phyloP scores from a whole-genome alignment of 92 coral and sea anemone genomes.

The Micromussa lordhowensis region DNA sequence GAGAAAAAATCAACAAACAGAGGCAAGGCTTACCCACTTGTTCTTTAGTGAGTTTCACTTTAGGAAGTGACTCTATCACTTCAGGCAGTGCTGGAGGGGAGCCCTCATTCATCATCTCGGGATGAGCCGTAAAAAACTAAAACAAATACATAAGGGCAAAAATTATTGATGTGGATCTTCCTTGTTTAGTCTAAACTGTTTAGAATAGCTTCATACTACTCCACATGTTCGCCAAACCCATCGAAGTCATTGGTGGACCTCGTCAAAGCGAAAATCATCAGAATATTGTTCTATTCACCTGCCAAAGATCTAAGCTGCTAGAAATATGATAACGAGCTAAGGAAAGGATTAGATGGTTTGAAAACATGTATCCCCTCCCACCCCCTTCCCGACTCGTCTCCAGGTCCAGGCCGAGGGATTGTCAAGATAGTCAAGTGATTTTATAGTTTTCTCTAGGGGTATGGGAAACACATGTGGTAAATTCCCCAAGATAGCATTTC shows the following conservation, averaged over 20 bases:
- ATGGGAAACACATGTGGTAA: too few species aligned
- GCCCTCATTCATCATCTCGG: slow-evolving; percentile 73
- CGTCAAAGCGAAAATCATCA: neutral
- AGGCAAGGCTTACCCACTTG: slow-evolving; percentile 40
- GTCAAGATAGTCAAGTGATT: too few species aligned
- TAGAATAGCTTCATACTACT: neutral
- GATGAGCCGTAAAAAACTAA: slow-evolving; percentile 70
- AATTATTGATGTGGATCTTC: neutral
- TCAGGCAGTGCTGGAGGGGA: slow-evolving; percentile 76
- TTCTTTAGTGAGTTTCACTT: slow-evolving; percentile 41
- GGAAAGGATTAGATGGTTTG: too few species aligned
- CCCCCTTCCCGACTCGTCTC: too few species aligned
- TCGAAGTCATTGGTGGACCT: neutral
- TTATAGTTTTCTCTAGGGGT: too few species aligned
- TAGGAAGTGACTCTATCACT: slow-evolving; percentile 75
- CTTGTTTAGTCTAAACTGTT: neutral
- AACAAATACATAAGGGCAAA: neutral
- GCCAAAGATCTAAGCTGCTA: too few species aligned
- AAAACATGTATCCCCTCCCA: too few species aligned
- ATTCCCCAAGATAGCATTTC: too few species aligned
- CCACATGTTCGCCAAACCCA: neutral
- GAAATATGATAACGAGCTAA: too few species aligned
- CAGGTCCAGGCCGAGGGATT: too few species aligned
- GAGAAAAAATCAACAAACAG: neutral
- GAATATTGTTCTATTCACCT: too few species aligned